These are phyloP conservation scores for Aegithalos caudatus DNA, from an alignment of 2,113 vertebrate genomes.

Conservation along the genomic window DNA sequence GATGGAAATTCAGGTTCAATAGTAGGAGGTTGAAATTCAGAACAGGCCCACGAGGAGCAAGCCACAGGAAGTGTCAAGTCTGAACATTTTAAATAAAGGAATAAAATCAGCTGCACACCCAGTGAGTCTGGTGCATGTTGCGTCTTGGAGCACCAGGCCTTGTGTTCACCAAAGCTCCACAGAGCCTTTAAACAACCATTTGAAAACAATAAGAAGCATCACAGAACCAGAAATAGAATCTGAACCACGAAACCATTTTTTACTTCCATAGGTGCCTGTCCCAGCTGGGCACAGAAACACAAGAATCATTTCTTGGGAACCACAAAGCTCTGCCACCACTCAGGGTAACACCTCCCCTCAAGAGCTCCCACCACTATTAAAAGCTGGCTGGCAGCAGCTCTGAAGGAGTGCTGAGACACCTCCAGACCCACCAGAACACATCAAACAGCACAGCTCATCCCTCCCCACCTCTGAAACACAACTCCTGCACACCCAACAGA, in stretches of 20 bases:
- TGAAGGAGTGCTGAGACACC: neutral
- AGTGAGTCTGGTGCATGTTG: neutral
- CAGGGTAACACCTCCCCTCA: neutral
- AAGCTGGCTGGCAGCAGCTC: neutral
- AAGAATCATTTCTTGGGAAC: neutral
- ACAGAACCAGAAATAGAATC: neutral
- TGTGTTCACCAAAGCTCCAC: neutral
- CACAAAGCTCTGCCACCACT: neutral
- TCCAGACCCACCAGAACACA: neutral
- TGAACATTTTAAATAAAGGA: neutral
- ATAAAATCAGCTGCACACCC: neutral
- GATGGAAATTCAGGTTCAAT: neutral
- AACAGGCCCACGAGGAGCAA: neutral
- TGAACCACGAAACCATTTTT: neutral
- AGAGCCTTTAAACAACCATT: neutral
- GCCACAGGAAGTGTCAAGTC: neutral
- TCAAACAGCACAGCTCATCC: neutral
- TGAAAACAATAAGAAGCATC: neutral
- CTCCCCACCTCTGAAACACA: neutral
- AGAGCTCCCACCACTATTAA: neutral
- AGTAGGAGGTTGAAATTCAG: neutral
- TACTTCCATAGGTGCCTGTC: rapidly evolving
- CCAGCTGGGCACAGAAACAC: neutral
- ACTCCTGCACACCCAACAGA: neutral
- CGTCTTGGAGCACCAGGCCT: neutral